Evolutionary conservation across 2,888 invertebrate species (phyloP), one percentile per base, ranked within the genome.

Genomic region (Oscheius sp.): DNA sequence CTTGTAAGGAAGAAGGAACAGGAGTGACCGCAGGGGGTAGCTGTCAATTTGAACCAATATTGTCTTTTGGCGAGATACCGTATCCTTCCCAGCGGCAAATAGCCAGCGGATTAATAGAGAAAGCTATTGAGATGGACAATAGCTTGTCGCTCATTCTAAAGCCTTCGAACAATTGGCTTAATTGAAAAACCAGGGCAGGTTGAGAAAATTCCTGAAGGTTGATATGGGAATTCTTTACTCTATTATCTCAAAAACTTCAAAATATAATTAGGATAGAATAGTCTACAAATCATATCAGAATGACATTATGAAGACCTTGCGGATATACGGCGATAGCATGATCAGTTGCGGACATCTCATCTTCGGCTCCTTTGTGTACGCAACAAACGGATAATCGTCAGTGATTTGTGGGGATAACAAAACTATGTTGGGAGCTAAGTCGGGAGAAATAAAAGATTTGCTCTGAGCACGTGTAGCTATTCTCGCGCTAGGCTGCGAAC

Each of bases 31-130:
- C 20, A 34, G 17, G 55, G 23, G 33, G 34, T 34, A 61, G 61
- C 61, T 61, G 61, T 61, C 61, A 61, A 27, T 61, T 61, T 31
- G 61, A 29, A 29, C 45, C 61, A 61, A 61, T 61, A 61, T 61
- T 61, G 45, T 61, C 61, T 31, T 42, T 29, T 15, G 29, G 45
- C 61, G 61, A 61, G 25, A 61, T 61, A 61, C 61, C 61, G 61
- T 61, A 61, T 20, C 61, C 61, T 34, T 37, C n/a, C 29, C 34
- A 25, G 23, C 37, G 61, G 45, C 61, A 61, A 61, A 61, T 45
- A 61, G 42, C 55, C 34, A 61, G 17, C 61, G 61, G 61, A 61
- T 61, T 61, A 61, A 61, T 31, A 45, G 34, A 31, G 45, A 61
- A 45, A 17, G n/a, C 55, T 55, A 55, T 55, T 55, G 55, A 34